Evolutionary conservation across 1,140 invertebrate genomes (phyloP).

Genomic region (Drosophila rhopaloa): DNA sequence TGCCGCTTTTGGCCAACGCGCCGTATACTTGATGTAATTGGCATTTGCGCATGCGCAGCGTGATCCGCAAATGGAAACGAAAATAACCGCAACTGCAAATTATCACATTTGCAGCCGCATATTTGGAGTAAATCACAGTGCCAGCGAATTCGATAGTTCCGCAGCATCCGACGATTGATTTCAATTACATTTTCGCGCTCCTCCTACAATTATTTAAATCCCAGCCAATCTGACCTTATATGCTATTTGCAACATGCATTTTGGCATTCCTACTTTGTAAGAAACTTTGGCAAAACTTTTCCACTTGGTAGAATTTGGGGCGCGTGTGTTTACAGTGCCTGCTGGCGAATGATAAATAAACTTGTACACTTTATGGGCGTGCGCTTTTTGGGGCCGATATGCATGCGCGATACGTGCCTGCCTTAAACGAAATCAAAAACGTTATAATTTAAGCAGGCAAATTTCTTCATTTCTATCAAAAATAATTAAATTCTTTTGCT

Average conservation of each 20-base stretch:
- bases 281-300: slow-evolving; percentile 19
- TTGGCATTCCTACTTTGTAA: slow-evolving; percentile 23
- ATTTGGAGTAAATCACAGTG: slow-evolving; percentile 45
- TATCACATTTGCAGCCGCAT: slow-evolving; percentile 48
- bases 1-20: slow-evolving; percentile 18
- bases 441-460: slow-evolving; percentile 31
- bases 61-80: slow-evolving; percentile 15
- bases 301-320: slow-evolving; percentile 55
- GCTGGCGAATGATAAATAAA: slow-evolving; percentile 68
- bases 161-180: slow-evolving; percentile 17
- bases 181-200: slow-evolving; percentile 11
- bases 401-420: slow-evolving; percentile 57
- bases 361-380: slow-evolving; percentile 59
- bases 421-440: slow-evolving; percentile 35
- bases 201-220: slow-evolving; percentile 49
- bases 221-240: slow-evolving; percentile 35
- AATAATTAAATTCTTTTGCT: too few species aligned
- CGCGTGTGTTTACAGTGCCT: slow-evolving; percentile 57
- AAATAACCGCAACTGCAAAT: slow-evolving; percentile 46
- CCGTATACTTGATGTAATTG: slow-evolving; percentile 49
- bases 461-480: background rate
- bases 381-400: slow-evolving; percentile 50
- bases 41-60: slow-evolving; percentile 44
- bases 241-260: slow-evolving; percentile 43
- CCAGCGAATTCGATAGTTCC: background rate